Base-by-base conservation (phyloP, 2,797 vertebrate genomes). In the Ctenopoma multispine region DNA sequence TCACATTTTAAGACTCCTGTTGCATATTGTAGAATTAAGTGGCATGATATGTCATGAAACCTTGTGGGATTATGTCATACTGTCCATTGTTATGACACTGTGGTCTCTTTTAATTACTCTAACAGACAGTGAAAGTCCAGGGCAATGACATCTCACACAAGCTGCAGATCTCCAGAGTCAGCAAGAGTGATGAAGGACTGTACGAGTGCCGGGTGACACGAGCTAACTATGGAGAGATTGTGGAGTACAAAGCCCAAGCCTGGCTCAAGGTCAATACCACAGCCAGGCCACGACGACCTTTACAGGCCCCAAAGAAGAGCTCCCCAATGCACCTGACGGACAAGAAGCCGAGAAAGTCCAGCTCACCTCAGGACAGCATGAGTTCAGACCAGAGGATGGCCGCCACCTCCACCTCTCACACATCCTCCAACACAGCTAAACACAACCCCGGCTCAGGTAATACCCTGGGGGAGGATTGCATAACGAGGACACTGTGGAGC, bases 121-220 rank as follows among this genome's bases (percentile, higher is more conserved):
- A 93, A 79, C 95, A 98, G 97, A 98, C 97, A 84, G 97, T 98
- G 83, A 98, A 97, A 84, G 97, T 98, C 88, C 97, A 98, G 91
- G 97, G 97, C 79, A 98, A 97, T 18, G 96, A 98, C 90, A 98
- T 98, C 92, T 98, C 97, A 70, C 97, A 98, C 93, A 98, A 97
- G 89, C 95, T 98, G 63, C 97, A 98, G 92, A 96, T 98, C 80
- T 97, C 96, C 83, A 96, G 96, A 93, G 96, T 98, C 68, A 91
- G 95, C 78, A 97, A 96, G 94, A 96, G 90, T 63, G 97, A 98
- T 18, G 96, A 98, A 90, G 97, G 97, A 47, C 80, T 98, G 0
- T 98, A 98, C 1, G 97, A 98, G 75, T 98, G 97, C 92, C 87
- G 97, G 63, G 96, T 98, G 90, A 98, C 96, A 0, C 95, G 97